Conservation (phyloP, 2,797 vertebrate species). For the Sandelia bainsii region DNA sequence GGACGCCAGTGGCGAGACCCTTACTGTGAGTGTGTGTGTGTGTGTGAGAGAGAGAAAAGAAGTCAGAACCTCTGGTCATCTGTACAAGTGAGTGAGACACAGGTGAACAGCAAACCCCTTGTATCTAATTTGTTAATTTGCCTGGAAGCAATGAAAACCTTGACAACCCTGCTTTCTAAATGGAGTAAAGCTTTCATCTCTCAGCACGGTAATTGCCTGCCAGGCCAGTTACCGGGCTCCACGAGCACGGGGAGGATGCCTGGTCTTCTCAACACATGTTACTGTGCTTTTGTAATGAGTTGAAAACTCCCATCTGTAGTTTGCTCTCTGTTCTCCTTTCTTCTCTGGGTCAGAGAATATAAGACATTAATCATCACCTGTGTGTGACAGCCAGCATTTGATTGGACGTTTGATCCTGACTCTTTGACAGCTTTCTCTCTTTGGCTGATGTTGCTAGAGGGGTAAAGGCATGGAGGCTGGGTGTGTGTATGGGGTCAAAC, state of each 20-base stretch:
- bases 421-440: constrained; percentile 78
- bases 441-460: constrained; percentile 65
- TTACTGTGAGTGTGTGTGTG: constrained; percentile 47
- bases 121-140: constrained; percentile 75
- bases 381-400: constrained; percentile 78
- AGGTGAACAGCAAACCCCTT: constrained; percentile 66
- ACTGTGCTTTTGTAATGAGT: constrained; percentile 78
- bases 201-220: constrained; percentile 55
- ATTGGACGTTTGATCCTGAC: constrained; percentile 78
- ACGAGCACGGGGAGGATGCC: constrained; percentile 55
- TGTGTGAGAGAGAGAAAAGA: constrained; percentile 32
- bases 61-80: constrained; percentile 47
- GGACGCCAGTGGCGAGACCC: constrained; percentile 72
- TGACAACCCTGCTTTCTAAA: constrained; percentile 48
- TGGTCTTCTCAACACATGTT: constrained; percentile 76
- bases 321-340: constrained; percentile 71
- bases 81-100: constrained; percentile 50
- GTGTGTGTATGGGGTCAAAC: constrained; percentile 34
- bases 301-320: constrained; percentile 80
- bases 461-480: constrained; percentile 61
- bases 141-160: constrained; percentile 64
- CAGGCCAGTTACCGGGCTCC: constrained; percentile 51
- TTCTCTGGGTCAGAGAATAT: constrained; percentile 82
- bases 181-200: constrained; percentile 73
- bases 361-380: constrained; percentile 88